Evolutionary conservation across 2,888 invertebrate genomes (phyloP).

Genomic region (Rhodophaea formosa): DNA sequence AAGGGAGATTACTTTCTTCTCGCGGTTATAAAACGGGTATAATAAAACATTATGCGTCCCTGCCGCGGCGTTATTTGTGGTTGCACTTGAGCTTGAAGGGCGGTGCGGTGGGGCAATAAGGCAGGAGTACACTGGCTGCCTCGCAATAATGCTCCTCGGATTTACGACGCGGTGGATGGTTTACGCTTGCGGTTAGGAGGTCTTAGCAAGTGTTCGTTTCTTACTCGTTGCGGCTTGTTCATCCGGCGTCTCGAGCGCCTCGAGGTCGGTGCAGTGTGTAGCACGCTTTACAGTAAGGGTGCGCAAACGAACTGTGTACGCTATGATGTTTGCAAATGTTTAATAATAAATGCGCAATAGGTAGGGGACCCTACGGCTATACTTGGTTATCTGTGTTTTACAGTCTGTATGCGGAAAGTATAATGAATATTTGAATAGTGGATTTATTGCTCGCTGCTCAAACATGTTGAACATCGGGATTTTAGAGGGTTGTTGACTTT

Average conservation of each 20-base stretch:
- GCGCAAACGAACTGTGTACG: constrained; percentile 45
- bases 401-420: constrained; percentile 41
- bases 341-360: constrained; percentile 63
- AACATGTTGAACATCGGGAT: constrained; percentile 8
- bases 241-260: constrained; percentile 34
- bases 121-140: constrained; percentile 29
- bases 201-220: constrained; percentile 10
- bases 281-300: constrained; percentile 43
- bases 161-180: constrained; percentile 50
- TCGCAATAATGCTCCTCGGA: constrained; percentile 45
- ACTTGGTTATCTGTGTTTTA: constrained; percentile 56
- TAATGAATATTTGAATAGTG: constrained; percentile 24
- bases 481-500: neutral
- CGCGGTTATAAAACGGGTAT: constrained; percentile 66
- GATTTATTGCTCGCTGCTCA: neutral
- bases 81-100: constrained; percentile 55
- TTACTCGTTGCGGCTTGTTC: constrained; percentile 37
- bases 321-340: constrained; percentile 65
- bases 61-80: constrained; percentile 61
- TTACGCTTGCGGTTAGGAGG: constrained; percentile 44
- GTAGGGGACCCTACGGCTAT: constrained; percentile 41
- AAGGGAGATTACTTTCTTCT: constrained; percentile 70
- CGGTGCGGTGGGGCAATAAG: constrained; percentile 51
- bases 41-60: constrained; percentile 73
- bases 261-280: constrained; percentile 37